phyloP scores from a whole-genome alignment of 2,888 invertebrate species.

The Abscondita cerata region DNA sequence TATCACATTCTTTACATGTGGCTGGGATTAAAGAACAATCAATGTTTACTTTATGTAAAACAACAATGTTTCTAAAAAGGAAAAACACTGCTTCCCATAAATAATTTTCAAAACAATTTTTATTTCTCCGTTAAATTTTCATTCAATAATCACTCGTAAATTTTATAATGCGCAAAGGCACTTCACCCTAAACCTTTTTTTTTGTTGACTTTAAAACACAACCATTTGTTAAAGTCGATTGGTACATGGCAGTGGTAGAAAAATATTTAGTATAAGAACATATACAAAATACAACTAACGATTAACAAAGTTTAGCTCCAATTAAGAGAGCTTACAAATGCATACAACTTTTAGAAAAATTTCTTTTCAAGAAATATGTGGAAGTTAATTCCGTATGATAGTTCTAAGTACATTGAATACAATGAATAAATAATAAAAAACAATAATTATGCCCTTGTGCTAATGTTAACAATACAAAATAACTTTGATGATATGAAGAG shows the following conservation, averaged over 20 bases:
- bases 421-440: constrained; percentile 11
- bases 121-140: not conserved
- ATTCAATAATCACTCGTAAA: too few relatives aligned
- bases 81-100: not conserved
- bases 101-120: not conserved
- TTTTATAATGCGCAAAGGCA: constrained; percentile 22
- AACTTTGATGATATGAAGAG: constrained; percentile 29
- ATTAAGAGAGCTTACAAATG: not conserved
- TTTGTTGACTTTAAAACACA: constrained; percentile 12
- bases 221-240: constrained; percentile 1
- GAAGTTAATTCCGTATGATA: not conserved
- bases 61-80: constrained; percentile 7
- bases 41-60: constrained; percentile 13
- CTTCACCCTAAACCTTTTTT: constrained; percentile 15
- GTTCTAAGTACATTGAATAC: not conserved
- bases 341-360: not conserved
- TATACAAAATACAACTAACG: not conserved
- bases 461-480: constrained; percentile 26
- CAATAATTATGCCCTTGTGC: not conserved
- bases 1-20: constrained; percentile 31
- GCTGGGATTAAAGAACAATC: constrained; percentile 17
- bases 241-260: constrained; percentile 10
- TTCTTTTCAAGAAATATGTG: constrained; percentile 2
- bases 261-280: constrained; percentile 7
- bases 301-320: not conserved